A percentile compares a stretch with the other conserved stretches of the same genome.
These are phyloP conservation scores for Chloroceryle amazona DNA, from an alignment of 2,797 vertebrate species.

Conservation along the genomic window DNA sequence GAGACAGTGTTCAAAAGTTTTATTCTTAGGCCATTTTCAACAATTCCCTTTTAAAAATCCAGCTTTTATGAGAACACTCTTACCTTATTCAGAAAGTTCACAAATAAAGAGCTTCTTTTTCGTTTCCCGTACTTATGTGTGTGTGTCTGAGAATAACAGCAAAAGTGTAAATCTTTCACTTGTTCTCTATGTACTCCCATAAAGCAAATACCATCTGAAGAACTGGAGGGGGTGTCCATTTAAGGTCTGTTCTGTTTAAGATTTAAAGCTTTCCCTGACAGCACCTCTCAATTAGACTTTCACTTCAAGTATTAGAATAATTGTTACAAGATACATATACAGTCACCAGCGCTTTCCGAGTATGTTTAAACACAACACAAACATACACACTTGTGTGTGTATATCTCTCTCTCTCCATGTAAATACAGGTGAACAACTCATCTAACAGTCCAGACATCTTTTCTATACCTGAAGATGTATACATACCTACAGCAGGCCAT, in stretches of 20 bases:
- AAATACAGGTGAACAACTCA: neutral
- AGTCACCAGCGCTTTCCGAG: no score
- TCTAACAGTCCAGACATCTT: neutral
- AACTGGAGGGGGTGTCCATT: neutral
- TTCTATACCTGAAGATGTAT: neutral
- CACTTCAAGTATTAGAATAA: neutral
- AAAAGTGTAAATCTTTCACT: neutral
- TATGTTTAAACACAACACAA: neutral
- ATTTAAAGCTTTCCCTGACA: neutral
- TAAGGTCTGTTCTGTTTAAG: neutral
- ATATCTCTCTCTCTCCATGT: neutral
- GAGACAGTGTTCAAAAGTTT: slow-evolving; percentile 55
- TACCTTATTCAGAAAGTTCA: slow-evolving; percentile 51
- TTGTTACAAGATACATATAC: neutral
- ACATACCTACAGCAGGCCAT: neutral
- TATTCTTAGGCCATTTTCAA: slow-evolving; percentile 65
- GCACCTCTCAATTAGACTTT: neutral
- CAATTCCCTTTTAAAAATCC: slow-evolving; percentile 45
- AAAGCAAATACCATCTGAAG: neutral
- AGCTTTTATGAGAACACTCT: slow-evolving; percentile 25
- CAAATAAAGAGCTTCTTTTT: slow-evolving; percentile 42
- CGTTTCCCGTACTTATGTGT: neutral
- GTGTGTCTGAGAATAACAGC: neutral
- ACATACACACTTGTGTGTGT: neutral
- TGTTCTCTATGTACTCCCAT: neutral